Evolutionary conservation across 2,888 invertebrate species (phyloP), one percentile per base, ranked within the genome.

Genomic region (Uropetala carovei): DNA sequence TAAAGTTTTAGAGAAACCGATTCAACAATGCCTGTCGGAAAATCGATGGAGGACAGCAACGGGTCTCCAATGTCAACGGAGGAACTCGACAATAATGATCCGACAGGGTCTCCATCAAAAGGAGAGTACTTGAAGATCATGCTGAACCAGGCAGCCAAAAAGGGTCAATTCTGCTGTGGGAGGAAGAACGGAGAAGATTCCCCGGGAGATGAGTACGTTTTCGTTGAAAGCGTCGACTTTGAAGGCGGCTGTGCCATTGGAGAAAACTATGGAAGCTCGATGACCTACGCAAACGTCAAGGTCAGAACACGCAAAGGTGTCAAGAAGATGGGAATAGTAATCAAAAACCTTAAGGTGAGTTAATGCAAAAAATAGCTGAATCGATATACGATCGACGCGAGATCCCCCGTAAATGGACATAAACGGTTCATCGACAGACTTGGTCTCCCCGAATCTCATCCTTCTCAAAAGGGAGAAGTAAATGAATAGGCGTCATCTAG

Each of bases 191-290:
- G 68, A 16, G 68, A 68, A n/a, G 68, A 22, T 18, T 9, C 68
- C 5, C 68, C n/a, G 68, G 18, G 2, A 9, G 11, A 30, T 30
- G 83, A 83, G 8, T 10, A 43, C 5, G 68, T n/a, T 27, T 43
- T 11, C 0, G 59, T 89, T 10, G 89, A 68, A 43, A 64, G 30
- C 43, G 89, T 89, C 18, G 89, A 89, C n/a, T 16, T 89, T 10
- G 68, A 64, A 56, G 89, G 64, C 3, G 56, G 64, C 0, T 43
- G 43, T n/a, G n/a, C 13, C 1, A 75, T 96, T 0, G 96, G 96
- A 0, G 96, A 97, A 93, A 96, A 97, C 94, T 97, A 96, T 94
- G 96, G 96, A 3, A 96, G 96, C 93, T 95, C 96, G 0, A 96
- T 97, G 94, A 93, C 96, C 0, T 95, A 95, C 0, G 93, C 95